phyloP scores from a whole-genome alignment of 2,888 invertebrate genomes.

The Micropterix aruncella region DNA sequence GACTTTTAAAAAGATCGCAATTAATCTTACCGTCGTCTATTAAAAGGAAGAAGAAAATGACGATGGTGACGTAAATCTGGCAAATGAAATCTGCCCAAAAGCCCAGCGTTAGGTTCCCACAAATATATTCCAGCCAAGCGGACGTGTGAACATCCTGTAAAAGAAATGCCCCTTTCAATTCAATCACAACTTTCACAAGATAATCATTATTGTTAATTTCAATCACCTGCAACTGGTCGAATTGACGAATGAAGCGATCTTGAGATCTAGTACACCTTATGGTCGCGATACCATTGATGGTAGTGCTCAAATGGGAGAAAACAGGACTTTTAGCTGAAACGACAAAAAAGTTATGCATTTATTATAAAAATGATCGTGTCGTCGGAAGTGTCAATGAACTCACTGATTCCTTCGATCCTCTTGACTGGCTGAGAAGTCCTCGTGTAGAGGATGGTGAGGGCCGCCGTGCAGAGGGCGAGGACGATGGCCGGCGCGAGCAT shows the following conservation, averaged over 20 bases:
- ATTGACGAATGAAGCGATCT: not conserved
- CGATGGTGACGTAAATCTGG: slow-evolving; percentile 50
- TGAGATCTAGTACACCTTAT: not conserved
- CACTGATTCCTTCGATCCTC: not conserved
- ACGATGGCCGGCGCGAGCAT: not conserved
- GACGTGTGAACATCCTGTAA: slow-evolving; percentile 54
- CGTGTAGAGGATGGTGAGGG: not conserved
- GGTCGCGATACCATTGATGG: not conserved
- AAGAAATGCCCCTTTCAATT: slow-evolving; percentile 3
- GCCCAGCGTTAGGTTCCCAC: slow-evolving; percentile 57
- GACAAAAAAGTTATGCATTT: no score
- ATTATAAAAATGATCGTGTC: no score
- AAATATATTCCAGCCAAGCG: slow-evolving; percentile 56
- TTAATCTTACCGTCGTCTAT: no score
- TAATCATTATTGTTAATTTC: no score
- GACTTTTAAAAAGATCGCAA: no score
- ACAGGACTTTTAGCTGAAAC: not conserved
- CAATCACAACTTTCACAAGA: no score
- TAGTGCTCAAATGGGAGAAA: not conserved
- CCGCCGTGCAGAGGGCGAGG: not conserved
- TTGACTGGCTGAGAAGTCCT: not conserved
- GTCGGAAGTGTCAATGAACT: no score
- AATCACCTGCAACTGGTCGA: not conserved
- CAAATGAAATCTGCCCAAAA: slow-evolving; percentile 65
- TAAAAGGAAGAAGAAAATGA: slow-evolving; percentile 53